Base-by-base conservation (phyloP, 2,888 invertebrate species). In the Andrena haemorrhoa region DNA sequence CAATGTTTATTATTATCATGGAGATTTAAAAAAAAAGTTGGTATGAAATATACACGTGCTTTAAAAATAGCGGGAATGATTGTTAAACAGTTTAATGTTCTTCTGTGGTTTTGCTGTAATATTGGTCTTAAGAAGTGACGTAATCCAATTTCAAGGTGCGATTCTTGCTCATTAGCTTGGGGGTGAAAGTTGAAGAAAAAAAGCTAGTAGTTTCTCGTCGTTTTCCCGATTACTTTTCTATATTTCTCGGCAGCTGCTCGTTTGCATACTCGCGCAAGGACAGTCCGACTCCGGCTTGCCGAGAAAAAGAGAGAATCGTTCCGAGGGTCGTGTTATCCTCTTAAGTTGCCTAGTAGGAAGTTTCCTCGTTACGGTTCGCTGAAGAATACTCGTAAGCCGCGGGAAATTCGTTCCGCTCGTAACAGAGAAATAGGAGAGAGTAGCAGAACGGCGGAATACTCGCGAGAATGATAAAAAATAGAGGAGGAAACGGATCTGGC, bases 321-420 rank as follows among this genome's bases (percentile, higher is more conserved):
- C 20, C 29, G 49, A 49, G 10, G n/a, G 31, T 49, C 60, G 66
- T 75, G 66, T 77, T 68, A 66, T 53, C 68, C 58, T 53, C 73
- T 74, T 60, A 68, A 64, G 71, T 74, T 68, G 78, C 41, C 78
- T 68, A 31, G 35, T 47, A 20, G 41, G 51, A 81, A 81, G 64
- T 81, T 81, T 81, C 69, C 81, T 81, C 81, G 73, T 81, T 81
- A 81, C 64, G 61, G 69, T 74, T 65, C 56, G 64, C 73, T 51
- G 49, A 56, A 75, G 74, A 41, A 58, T 61, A 41, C 65, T 60
- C 66, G 82, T 58, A 49, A 79, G 33, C 70, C 61, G 51, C 47
- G 75, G 63, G 71, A 66, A 53, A 79, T 74, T 79, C 56, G 61
- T 75, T 79, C 58, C 77, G 26, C 26, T 23, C 51, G 79, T 65